Evolutionary conservation across 2,888 invertebrate genomes (phyloP).

Genomic region (Lithophane ornitopus): DNA sequence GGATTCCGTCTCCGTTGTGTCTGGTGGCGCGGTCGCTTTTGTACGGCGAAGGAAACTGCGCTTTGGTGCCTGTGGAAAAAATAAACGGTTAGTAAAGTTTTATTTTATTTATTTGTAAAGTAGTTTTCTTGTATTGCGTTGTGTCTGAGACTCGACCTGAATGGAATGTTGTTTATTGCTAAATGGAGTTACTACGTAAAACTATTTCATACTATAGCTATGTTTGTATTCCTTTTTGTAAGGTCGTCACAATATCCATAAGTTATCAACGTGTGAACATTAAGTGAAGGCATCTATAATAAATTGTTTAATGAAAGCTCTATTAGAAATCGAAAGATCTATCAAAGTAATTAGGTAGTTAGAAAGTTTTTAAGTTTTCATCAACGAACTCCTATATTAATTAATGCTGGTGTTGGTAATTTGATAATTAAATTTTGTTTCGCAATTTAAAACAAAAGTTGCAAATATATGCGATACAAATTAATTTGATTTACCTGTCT

Average conservation of each 20-base stretch:
- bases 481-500: neutral
- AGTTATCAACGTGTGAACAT: slow-evolving; percentile 33
- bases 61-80: slow-evolving; percentile 78
- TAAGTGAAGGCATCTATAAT: slow-evolving; percentile 46
- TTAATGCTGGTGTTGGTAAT: neutral
- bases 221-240: slow-evolving; percentile 42
- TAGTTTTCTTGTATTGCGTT: slow-evolving; percentile 16
- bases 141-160: slow-evolving; percentile 42
- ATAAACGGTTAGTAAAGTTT: slow-evolving; percentile 59
- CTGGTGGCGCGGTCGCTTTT: slow-evolving; percentile 82
- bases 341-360: neutral
- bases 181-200: slow-evolving; percentile 34
- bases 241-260: slow-evolving; percentile 57
- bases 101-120: slow-evolving; percentile 28
- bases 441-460: neutral
- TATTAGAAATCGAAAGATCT: neutral
- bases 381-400: neutral
- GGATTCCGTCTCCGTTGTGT: slow-evolving; percentile 73
- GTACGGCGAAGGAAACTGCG: slow-evolving; percentile 85
- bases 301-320: slow-evolving; percentile 22
- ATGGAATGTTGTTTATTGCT: slow-evolving; percentile 61
- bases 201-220: slow-evolving; percentile 22
- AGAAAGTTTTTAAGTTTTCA: neutral
- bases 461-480: neutral
- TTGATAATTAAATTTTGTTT: neutral